phyloP scores from a whole-genome alignment of 2,888 invertebrate species.

The Mamestra brassicae region DNA sequence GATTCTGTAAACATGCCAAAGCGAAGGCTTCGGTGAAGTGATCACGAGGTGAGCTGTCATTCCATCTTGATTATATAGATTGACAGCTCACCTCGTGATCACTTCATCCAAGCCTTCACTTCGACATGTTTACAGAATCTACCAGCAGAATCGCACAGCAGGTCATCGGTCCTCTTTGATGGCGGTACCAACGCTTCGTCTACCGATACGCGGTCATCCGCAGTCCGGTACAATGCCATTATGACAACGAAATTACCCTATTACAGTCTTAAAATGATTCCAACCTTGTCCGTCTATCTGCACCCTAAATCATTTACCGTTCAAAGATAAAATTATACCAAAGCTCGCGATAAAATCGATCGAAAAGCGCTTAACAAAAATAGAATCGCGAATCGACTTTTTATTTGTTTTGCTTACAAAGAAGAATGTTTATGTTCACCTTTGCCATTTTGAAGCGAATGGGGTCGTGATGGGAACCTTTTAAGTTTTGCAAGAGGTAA shows the following conservation, averaged over 20 bases:
- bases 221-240: too few species aligned
- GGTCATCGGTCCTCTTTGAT: too few species aligned
- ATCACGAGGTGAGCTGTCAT: too few species aligned
- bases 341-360: slow-evolving; percentile 39
- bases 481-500: neutral
- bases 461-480: slow-evolving; percentile 1
- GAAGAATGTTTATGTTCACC: slow-evolving; percentile 18
- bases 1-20: too few species aligned
- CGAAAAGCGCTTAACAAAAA: slow-evolving; percentile 41
- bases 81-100: too few species aligned
- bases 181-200: too few species aligned
- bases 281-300: neutral
- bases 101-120: too few species aligned
- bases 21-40: too few species aligned
- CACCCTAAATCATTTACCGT: slow-evolving; percentile 2
- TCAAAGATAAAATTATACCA: slow-evolving; percentile 55
- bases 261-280: neutral
- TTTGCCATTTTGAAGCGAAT: slow-evolving; percentile 31
- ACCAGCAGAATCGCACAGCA: too few species aligned
- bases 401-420: slow-evolving; percentile 34
- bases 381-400: slow-evolving; percentile 46
- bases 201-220: too few species aligned
- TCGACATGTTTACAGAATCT: too few species aligned
- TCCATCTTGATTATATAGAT: too few species aligned
- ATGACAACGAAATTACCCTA: neutral